These are phyloP conservation scores for Netelia fuscicornis DNA, from an alignment of 2,888 invertebrate species.

Conservation along the genomic window DNA sequence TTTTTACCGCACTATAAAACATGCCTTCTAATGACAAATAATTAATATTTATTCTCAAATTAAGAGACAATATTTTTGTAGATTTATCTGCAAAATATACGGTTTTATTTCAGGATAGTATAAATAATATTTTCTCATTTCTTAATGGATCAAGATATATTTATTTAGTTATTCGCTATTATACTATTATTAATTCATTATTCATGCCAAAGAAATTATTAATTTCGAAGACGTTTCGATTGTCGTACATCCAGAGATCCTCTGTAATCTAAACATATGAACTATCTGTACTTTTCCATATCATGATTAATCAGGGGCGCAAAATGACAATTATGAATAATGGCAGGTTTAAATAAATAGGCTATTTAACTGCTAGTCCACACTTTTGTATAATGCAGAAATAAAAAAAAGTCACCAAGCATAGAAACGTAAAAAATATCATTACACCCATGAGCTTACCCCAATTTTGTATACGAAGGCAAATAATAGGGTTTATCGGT, in stretches of 20 bases:
- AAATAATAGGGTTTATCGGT: background rate
- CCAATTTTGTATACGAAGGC: background rate
- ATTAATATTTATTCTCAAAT: conserved; percentile 52
- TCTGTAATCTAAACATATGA: conserved; percentile 38
- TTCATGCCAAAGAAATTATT: conserved; percentile 59
- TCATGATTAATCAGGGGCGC: conserved; percentile 38
- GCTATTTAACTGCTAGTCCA: conserved; percentile 61
- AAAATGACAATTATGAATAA: conserved; percentile 13
- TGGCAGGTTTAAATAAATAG: conserved; percentile 51
- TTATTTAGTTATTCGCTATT: conserved; percentile 48
- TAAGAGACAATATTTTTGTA: conserved; percentile 3
- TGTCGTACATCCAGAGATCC: conserved; percentile 15
- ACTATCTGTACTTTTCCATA: conserved; percentile 39
- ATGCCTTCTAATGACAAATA: conserved; percentile 58
- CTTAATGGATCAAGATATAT: conserved; percentile 59
- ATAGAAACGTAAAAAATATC: background rate
- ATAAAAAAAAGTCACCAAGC: conserved; percentile 6
- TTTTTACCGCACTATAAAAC: conserved; percentile 28
- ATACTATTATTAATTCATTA: conserved; percentile 63
- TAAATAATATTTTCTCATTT: conserved; percentile 18
- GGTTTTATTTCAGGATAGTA: background rate
- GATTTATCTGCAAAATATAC: background rate
- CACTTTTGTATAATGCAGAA: conserved; percentile 43
- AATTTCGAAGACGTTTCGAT: conserved; percentile 34
- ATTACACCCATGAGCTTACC: background rate